Conservation (phyloP, 2,888 invertebrate species). For the Venusia cambrica region DNA sequence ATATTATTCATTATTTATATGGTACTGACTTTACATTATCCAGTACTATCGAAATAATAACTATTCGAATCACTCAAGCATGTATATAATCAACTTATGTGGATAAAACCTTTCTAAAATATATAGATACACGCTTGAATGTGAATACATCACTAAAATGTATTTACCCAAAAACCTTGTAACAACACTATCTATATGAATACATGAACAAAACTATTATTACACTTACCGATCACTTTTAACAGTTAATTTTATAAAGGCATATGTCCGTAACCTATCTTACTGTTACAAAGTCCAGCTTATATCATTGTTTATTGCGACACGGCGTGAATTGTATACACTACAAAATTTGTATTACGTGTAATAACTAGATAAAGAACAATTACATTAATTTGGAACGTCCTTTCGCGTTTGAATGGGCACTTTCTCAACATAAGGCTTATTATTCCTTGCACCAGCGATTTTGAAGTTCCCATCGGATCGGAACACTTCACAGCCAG, state of each 20-base stretch:
- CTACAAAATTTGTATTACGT: conserved; percentile 36
- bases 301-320: conserved; percentile 7
- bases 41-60: too few relatives aligned
- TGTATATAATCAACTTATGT: too few relatives aligned
- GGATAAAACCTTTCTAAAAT: too few relatives aligned
- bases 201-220: conserved; percentile 10
- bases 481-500: too few relatives aligned
- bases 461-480: too few relatives aligned
- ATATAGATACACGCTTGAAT: too few relatives aligned
- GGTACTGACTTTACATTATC: too few relatives aligned
- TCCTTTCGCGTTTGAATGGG: conserved; percentile 43
- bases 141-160: too few relatives aligned
- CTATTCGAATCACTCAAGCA: too few relatives aligned
- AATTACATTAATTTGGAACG: conserved; percentile 44
- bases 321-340: conserved; percentile 20
- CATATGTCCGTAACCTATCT: conserved; percentile 18
- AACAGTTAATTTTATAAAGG: conserved; percentile 27
- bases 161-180: conserved; percentile 1
- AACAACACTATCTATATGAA: conserved; percentile 9
- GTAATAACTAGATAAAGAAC: conserved; percentile 49
- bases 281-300: conserved; percentile 15
- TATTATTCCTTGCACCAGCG: too few relatives aligned
- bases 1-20: too few relatives aligned
- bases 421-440: conserved; percentile 25
- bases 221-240: conserved; percentile 17